Conservation (phyloP, 2,113 vertebrate genomes). For the Sceloporus undulatus region DNA sequence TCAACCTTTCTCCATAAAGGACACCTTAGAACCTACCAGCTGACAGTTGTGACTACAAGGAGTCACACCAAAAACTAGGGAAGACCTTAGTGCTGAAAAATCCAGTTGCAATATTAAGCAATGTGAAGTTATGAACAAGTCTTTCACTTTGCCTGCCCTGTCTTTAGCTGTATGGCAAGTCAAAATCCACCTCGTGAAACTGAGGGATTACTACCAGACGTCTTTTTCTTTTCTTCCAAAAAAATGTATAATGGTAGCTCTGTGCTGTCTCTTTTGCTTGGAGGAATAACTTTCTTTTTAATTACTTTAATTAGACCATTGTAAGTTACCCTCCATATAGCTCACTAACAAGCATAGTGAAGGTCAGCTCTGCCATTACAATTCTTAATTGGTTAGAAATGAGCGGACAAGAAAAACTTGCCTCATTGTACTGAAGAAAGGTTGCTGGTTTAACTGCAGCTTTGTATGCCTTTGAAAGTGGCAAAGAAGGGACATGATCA, state of each 20-base stretch:
- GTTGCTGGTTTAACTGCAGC: not conserved
- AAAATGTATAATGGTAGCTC: not conserved
- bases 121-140: not conserved
- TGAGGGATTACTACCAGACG: not conserved
- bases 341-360: slow-evolving; percentile 1
- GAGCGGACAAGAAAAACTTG: slow-evolving; percentile 12
- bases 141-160: not conserved
- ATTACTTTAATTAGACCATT: slow-evolving; percentile 34
- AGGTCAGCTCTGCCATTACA: slow-evolving; percentile 1
- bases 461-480: not conserved
- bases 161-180: not conserved
- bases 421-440: not conserved
- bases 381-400: slow-evolving; percentile 29
- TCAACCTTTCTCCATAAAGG: not conserved
- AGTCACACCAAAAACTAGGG: not conserved
- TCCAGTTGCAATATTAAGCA: not conserved
- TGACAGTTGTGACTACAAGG: not conserved
- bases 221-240: not conserved
- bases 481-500: not conserved
- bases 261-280: not conserved
- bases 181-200: not conserved
- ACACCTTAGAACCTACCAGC: not conserved
- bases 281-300: slow-evolving; percentile 28
- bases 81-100: not conserved
- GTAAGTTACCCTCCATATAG: slow-evolving; percentile 11